These are phyloP conservation scores for Hydrochoerus hydrochaeris DNA, from an alignment of 2,113 vertebrate genomes.

Conservation along the genomic window DNA sequence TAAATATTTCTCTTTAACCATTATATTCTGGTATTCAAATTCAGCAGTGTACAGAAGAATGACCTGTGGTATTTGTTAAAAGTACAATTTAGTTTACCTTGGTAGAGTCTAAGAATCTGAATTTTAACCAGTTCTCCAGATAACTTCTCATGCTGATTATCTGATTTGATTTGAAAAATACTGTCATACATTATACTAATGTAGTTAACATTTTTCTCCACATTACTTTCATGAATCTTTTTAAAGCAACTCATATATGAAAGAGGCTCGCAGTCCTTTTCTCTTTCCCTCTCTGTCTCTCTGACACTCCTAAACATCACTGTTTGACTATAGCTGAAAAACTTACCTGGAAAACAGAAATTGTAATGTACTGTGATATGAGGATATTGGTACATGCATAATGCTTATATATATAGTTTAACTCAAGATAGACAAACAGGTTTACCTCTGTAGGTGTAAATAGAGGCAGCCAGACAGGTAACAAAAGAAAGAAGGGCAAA, in stretches of 20 bases:
- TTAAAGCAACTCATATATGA: constrained; percentile 22
- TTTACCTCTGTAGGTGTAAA: not conserved
- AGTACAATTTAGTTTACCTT: not conserved
- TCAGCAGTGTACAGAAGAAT: not conserved
- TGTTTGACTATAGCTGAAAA: constrained; percentile 8
- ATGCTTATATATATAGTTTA: not conserved
- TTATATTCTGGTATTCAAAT: not conserved
- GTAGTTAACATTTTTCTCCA: not conserved
- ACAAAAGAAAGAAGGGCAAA: constrained; percentile 41
- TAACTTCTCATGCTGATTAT: constrained; percentile 9
- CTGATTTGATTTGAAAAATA: constrained; percentile 31
- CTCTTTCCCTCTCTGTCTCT: not conserved
- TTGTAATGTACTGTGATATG: not conserved
- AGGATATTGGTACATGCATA: not conserved
- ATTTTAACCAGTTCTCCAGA: constrained; percentile 42
- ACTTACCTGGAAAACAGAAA: constrained; percentile 36
- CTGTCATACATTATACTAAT: not conserved
- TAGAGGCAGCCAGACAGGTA: not conserved
- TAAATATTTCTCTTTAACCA: constrained; percentile 47
- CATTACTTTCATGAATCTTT: constrained; percentile 49
- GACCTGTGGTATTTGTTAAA: constrained; percentile 22
- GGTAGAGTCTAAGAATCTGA: not conserved
- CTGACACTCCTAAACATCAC: not conserved
- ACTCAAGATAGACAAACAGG: constrained; percentile 1
- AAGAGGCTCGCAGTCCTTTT: not conserved